Evolutionary conservation across 1,140 invertebrate species (phyloP), one percentile per base, ranked within the genome.

Genomic region (Hesperophylax magnus): DNA sequence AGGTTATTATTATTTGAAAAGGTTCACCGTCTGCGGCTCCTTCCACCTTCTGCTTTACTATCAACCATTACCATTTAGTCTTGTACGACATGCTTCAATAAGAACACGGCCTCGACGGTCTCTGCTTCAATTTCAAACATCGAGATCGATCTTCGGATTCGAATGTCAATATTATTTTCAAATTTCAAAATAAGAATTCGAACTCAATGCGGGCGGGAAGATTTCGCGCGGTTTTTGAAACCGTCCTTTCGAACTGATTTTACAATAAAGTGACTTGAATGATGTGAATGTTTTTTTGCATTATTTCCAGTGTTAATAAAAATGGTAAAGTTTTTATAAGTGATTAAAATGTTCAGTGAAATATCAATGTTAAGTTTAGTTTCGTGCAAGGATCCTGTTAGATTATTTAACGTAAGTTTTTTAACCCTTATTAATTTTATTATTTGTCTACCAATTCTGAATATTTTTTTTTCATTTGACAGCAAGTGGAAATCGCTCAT

Each of bases 191-290:
- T 27, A 67, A 67, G 63, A 22, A 27, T 67, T 31, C 20, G 61
- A 24, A 65, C 14, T 24, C 61, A 27, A 27, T 24, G 18, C 61
- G 24, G 63, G 63, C 63, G 63, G 63, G 63, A 65, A 67, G 24
- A 4, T 67, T 67, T 67, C 27, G 63, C 63, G 63, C 63, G 63
- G 63, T 17, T 67, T 67, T 67, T 67, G 27, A 67, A 67, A 67
- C 9, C 39, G 39, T 47, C 39, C 14, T 47, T 47, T 47, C 39
- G 39, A 47, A 47, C 39, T 14, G 39, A 47, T 27, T 27, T 27
- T 27, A 27, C 27, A 5, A 27, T 2, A 5, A 27, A 27, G 54
- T 15, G 54, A 0, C 5, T 15, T 56, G 54, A 27, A n/a, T 56
- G 1, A 56, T 20, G 6, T 15, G 15, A 11, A 2, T 3, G 1